Percentiles rank a stretch among this genome's conserved stretches.
Conservation (phyloP, 2,888 invertebrate species). For the Homarus gammarus region DNA sequence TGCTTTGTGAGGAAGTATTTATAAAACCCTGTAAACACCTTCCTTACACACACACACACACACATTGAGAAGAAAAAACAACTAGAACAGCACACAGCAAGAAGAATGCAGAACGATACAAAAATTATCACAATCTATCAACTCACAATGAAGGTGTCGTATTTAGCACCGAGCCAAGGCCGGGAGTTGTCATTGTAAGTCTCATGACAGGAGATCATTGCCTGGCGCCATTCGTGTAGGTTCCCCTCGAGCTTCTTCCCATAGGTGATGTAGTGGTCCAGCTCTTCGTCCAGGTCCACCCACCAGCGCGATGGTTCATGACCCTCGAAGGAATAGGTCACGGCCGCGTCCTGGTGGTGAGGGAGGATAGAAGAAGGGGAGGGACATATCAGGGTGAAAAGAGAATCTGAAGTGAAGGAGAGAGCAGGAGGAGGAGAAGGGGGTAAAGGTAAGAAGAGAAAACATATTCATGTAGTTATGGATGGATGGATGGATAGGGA, state of each 20-base stretch:
- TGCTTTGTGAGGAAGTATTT: not conserved
- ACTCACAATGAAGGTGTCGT: constrained; percentile 64
- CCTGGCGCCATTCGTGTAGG: constrained; percentile 45
- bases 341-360: constrained; percentile 66
- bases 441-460: not conserved
- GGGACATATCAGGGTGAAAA: not conserved
- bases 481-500: no score
- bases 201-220: constrained; percentile 47
- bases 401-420: not conserved
- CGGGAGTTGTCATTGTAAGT: constrained; percentile 3
- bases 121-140: not conserved
- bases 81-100: not conserved
- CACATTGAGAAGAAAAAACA: not conserved
- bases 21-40: no score
- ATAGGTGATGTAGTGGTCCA: constrained; percentile 66
- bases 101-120: not conserved
- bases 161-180: constrained; percentile 5
- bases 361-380: not conserved
- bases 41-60: no score
- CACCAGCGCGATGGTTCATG: constrained; percentile 66
- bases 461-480: not conserved
- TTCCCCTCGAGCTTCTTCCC: constrained; percentile 26
- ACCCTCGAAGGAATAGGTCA: constrained; percentile 57
- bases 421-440: not conserved
- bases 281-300: constrained; percentile 62